phyloP scores from a whole-genome alignment of 2,888 invertebrate genomes.

The Julus scandinavius region DNA sequence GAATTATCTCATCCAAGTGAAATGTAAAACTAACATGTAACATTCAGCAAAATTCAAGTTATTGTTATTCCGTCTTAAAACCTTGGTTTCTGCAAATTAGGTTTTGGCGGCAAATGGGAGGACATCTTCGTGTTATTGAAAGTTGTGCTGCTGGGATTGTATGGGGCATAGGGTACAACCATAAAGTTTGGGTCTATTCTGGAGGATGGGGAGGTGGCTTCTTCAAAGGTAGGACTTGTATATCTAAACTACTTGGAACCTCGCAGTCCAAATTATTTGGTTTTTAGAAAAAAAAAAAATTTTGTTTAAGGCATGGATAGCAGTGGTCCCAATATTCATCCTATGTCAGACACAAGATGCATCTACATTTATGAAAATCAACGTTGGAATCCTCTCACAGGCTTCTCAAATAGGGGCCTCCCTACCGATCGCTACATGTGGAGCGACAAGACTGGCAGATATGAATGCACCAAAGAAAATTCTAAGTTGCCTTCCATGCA shows the following conservation, averaged over 20 bases:
- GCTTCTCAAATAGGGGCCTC: slow-evolving; percentile 85
- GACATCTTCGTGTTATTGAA: slow-evolving; percentile 83
- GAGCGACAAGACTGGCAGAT: slow-evolving; percentile 87
- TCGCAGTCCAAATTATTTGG: not conserved
- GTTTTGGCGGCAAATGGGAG: slow-evolving; percentile 88
- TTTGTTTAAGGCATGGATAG: slow-evolving; percentile 63
- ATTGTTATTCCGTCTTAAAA: not conserved
- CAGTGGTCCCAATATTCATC: slow-evolving; percentile 73
- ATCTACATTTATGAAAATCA: slow-evolving; percentile 94
- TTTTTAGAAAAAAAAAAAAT: not conserved
- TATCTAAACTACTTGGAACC: not conserved
- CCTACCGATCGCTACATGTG: slow-evolving; percentile 85
- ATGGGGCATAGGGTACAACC: slow-evolving; percentile 92
- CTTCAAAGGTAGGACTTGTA: slow-evolving; percentile 72
- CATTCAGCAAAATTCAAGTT: not conserved
- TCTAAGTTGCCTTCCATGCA: slow-evolving; percentile 85
- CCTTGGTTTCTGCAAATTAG: slow-evolving; percentile 67
- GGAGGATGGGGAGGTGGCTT: slow-evolving; percentile 89
- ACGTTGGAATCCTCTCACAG: slow-evolving; percentile 91
- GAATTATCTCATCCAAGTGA: slow-evolving; percentile 59
- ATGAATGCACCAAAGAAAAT: slow-evolving; percentile 85
- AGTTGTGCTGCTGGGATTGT: slow-evolving; percentile 80
- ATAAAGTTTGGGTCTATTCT: slow-evolving; percentile 88
- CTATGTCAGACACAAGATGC: slow-evolving; percentile 86
- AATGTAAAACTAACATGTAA: not conserved